Evolutionary conservation across 2,888 invertebrate genomes (phyloP).

Genomic region (Drosophila recens): DNA sequence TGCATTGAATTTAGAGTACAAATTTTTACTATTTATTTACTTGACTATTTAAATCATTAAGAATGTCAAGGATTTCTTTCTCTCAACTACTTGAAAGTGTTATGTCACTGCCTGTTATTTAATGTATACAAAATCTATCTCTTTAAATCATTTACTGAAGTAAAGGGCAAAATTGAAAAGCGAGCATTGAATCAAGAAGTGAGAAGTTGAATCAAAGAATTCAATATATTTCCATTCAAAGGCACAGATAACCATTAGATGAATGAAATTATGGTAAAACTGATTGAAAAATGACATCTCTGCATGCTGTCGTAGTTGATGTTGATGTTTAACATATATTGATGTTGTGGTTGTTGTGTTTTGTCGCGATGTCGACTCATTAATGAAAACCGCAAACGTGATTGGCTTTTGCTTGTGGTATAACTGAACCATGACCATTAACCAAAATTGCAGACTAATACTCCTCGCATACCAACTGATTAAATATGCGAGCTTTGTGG

Average conservation of each 20-base stretch:
- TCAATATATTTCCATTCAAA: not conserved
- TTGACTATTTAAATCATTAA: too few species aligned
- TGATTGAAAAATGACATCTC: not conserved
- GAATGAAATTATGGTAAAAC: not conserved
- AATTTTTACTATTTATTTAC: too few species aligned
- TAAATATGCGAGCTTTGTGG: constrained; percentile 20
- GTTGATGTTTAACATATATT: too few species aligned
- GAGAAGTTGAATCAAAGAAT: not conserved
- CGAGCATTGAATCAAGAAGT: too few species aligned
- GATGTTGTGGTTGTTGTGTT: not conserved
- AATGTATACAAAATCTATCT: too few species aligned
- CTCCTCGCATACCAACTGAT: constrained; percentile 19
- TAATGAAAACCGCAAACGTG: not conserved
- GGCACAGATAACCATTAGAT: not conserved
- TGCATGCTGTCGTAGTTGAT: not conserved
- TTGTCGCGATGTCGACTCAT: not conserved
- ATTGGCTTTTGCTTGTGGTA: not conserved
- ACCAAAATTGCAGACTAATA: constrained; percentile 40
- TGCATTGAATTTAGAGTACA: too few species aligned
- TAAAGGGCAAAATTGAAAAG: too few species aligned
- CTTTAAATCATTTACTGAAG: too few species aligned
- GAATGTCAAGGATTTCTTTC: too few species aligned
- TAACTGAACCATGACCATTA: constrained; percentile 27
- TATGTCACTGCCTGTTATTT: too few species aligned
- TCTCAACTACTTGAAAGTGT: too few species aligned